Conservation (phyloP, 2,888 invertebrate species). For the Aleiodes testaceus region DNA sequence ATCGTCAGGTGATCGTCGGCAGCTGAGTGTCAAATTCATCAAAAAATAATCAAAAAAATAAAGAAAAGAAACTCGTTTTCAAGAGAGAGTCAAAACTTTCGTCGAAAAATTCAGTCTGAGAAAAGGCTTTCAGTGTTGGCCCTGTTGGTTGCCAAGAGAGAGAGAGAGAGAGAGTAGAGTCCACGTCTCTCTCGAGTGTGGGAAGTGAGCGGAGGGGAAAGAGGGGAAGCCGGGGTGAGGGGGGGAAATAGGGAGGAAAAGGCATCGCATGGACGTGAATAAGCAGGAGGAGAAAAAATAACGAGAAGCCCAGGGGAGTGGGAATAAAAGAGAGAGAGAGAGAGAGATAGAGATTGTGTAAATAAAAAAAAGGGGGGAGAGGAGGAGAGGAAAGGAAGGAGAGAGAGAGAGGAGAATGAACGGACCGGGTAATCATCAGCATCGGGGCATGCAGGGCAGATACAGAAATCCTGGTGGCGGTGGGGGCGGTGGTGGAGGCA, state of each 20-base stretch:
- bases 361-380: conserved; percentile 5
- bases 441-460: conserved; percentile 65
- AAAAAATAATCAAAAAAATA: not conserved
- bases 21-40: conserved; percentile 33
- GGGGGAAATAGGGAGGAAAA: not conserved
- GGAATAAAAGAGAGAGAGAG: conserved; percentile 19
- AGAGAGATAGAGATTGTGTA: not conserved
- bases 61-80: conserved; percentile 9
- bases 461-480: conserved; percentile 60
- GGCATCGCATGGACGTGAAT: conserved; percentile 32
- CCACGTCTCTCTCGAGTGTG: conserved; percentile 8
- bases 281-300: conserved; percentile 1
- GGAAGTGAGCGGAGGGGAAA: not conserved
- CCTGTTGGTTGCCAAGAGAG: conserved; percentile 28
- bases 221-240: conserved; percentile 33
- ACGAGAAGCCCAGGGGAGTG: not conserved
- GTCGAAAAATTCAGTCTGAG: conserved; percentile 26
- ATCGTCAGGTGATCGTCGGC: conserved; percentile 52
- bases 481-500: conserved; percentile 48
- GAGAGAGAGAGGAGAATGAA: conserved; percentile 53
- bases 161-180: not conserved
- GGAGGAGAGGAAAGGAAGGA: conserved; percentile 25
- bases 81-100: conserved; percentile 29
- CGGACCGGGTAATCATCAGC: conserved; percentile 62
- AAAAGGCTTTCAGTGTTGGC: conserved; percentile 13